These are phyloP conservation scores for Psilopsiagon aymara DNA, from an alignment of 2,113 vertebrate genomes.

Conservation along the genomic window DNA sequence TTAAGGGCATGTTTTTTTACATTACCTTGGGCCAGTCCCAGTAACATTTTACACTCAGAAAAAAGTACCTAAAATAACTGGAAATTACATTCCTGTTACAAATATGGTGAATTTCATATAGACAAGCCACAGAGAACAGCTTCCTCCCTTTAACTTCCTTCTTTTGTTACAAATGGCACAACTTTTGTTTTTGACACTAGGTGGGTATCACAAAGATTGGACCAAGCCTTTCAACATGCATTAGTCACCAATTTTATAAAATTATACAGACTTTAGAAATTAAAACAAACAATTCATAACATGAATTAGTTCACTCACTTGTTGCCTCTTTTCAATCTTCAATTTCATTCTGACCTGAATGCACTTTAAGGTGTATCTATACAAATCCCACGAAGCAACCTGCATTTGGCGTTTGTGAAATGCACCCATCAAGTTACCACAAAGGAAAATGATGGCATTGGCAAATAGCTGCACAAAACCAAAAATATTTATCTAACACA, in stretches of 20 bases:
- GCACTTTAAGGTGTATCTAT: constrained; percentile 89
- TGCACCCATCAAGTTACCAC: constrained; percentile 88
- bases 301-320: constrained; percentile 76
- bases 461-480: constrained; percentile 83
- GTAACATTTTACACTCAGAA: background rate
- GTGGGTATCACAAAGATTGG: background rate
- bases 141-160: constrained; percentile 35
- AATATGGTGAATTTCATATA: background rate
- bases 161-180: constrained; percentile 41
- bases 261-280: background rate
- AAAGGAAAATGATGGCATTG: constrained; percentile 87
- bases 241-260: constrained; percentile 8
- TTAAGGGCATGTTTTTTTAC: background rate
- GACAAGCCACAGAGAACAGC: background rate
- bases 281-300: background rate
- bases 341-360: constrained; percentile 92
- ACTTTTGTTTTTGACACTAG: background rate
- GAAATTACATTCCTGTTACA: background rate
- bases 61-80: constrained; percentile 3
- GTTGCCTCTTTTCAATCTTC: constrained; percentile 94
- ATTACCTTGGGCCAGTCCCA: background rate
- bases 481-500: background rate
- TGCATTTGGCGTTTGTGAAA: constrained; percentile 96
- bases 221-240: background rate
- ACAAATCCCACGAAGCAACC: constrained; percentile 89